Evolutionary conservation across 2,797 vertebrate species (phyloP).

Genomic region (Cottoperca gobio): DNA sequence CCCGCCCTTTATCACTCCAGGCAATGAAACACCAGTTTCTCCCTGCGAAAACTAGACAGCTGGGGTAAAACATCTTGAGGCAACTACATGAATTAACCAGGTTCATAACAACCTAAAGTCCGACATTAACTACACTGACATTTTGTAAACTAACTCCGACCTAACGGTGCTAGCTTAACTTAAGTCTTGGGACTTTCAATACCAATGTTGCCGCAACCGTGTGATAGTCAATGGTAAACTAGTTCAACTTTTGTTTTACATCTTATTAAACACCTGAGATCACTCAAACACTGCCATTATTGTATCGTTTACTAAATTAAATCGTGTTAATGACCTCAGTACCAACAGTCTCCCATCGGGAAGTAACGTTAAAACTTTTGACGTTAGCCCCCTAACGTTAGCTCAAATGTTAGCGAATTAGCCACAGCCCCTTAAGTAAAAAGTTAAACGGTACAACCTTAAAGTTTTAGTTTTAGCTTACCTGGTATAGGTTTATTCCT

Average conservation of each 20-base stretch:
- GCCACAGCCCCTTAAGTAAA: conserved; percentile 46
- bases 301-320: neutral
- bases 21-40: conserved; percentile 17
- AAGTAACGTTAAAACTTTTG: conserved; percentile 55
- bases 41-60: conserved; percentile 4
- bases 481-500: conserved; percentile 39
- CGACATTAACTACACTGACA: neutral
- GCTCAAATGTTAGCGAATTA: conserved; percentile 67
- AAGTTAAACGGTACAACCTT: conserved; percentile 28
- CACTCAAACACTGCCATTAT: neutral
- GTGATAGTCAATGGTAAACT: neutral
- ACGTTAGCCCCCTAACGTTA: conserved; percentile 52
- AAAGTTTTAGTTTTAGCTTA: conserved; percentile 27
- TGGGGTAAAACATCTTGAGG: neutral
- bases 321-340: neutral
- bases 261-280: neutral
- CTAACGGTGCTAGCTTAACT: conserved; percentile 2
- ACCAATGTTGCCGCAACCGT: conserved; percentile 3
- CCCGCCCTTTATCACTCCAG: conserved; percentile 72
- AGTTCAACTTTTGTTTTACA: neutral
- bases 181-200: conserved; percentile 7
- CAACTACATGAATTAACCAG: neutral
- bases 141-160: conserved; percentile 1
- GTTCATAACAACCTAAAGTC: neutral
- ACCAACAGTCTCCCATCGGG: conserved; percentile 13